Evolutionary conservation across 1,140 invertebrate species (phyloP).

Genomic region (Diorhabda elongata): DNA sequence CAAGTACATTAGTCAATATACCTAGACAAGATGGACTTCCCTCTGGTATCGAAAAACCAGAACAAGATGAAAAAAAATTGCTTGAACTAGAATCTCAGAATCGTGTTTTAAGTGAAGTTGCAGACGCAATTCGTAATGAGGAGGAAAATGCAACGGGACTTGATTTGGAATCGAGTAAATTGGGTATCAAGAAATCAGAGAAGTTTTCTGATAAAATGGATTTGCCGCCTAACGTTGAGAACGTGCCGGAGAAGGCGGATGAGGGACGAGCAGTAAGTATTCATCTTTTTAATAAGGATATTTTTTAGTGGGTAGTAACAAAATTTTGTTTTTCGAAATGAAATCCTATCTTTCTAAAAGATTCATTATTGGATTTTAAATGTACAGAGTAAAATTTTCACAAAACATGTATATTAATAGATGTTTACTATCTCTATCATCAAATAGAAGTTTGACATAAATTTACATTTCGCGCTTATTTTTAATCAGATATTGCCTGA

Average conservation of each 20-base stretch:
- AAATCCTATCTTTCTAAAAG: no score
- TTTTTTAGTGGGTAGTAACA: no score
- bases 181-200: slow-evolving; percentile 8
- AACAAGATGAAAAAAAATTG: background rate
- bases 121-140: background rate
- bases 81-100: background rate
- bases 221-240: background rate
- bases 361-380: no score
- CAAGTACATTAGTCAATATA: background rate
- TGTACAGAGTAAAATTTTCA: no score
- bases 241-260: background rate
- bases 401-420: no score
- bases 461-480: no score
- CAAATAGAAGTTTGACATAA: no score
- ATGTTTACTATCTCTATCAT: no score
- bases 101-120: background rate
- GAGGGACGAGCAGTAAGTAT: background rate
- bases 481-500: no score
- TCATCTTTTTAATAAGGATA: no score
- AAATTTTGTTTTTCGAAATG: no score
- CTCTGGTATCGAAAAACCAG: background rate
- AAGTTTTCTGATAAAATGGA: background rate
- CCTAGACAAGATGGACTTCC: background rate
- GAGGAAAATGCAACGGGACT: background rate
- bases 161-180: background rate